These are phyloP conservation scores for Accipiter cooperii DNA, from an alignment of 2,113 vertebrate genomes.

Conservation along the genomic window DNA sequence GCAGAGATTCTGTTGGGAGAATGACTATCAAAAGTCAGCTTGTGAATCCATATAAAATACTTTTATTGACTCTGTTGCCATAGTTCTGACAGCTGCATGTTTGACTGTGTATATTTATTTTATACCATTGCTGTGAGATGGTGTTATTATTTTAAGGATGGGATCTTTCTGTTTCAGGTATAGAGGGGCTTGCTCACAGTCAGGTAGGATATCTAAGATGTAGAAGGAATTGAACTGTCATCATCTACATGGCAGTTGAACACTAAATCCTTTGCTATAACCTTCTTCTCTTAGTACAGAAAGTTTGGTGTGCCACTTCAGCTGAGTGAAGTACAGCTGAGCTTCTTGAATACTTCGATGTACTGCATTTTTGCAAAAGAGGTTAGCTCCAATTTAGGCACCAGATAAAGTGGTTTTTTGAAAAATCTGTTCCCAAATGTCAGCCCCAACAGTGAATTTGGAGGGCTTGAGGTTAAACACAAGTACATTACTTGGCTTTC, in stretches of 20 bases:
- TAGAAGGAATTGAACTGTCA: neutral
- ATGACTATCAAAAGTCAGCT: neutral
- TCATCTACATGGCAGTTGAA: neutral
- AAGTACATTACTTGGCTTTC: neutral
- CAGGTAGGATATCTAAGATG: neutral
- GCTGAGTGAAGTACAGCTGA: neutral
- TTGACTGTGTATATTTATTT: neutral
- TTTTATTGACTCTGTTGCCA: neutral
- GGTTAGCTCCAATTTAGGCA: neutral
- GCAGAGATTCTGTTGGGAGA: neutral
- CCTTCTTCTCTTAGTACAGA: neutral
- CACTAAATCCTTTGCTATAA: neutral
- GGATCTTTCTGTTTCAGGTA: neutral
- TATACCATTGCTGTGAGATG: neutral
- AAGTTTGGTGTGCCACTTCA: neutral
- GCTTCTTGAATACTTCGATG: neutral
- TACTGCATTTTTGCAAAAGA: neutral
- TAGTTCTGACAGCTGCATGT: neutral
- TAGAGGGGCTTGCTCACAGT: neutral
- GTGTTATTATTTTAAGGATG: neutral
- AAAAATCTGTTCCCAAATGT: slow-evolving; percentile 32
- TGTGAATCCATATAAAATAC: neutral
- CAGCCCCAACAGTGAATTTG: neutral
- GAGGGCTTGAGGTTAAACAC: slow-evolving; percentile 10
- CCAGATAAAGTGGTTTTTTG: neutral